Base-by-base conservation (phyloP, 2,888 invertebrate genomes). In the Hemicrepidius hirtus region DNA sequence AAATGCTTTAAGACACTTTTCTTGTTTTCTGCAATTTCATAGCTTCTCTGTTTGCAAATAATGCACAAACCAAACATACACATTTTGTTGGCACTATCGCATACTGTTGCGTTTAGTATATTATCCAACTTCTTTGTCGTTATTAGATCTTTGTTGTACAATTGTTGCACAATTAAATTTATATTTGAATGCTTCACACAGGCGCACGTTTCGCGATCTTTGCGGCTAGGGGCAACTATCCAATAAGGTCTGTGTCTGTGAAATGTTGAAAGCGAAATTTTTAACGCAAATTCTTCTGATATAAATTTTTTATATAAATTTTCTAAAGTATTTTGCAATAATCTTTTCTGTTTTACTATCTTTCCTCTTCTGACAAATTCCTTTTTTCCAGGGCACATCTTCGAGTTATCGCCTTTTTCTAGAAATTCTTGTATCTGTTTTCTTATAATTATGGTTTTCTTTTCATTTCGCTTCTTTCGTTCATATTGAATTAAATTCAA, bases 331-430 rank as follows among this genome's bases (percentile, higher is more conserved):
- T n/a, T n/a, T n/a, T n/a, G n/a, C n/a, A n/a, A 41, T 3, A 16
- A 9, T n/a, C 24, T 50, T 20, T 50, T 24, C 10, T 50, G 21
- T 20, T 18, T 20, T 21, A 1, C 12, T 12, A 37, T 37, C 2
- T 37, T 37, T 37, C 3, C 37, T n/a, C 7, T 50, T 50, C 9
- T n/a, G n/a, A 50, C 28, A 12, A n/a, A 24, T 5, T 50, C 50
- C 13, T 50, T 50, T n/a, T 20, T 50, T 12, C 50, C 50, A 9
- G 50, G 24, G n/a, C n/a, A n/a, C n/a, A n/a, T 50, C n/a, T 16
- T 50, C 5, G 24, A 24, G 16, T 50, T 20, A 16, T 50, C 50
- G 21, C 21, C 50, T 20, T 18, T 18, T 18, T 20, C 50, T 28
- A 50, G 16, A 21, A 20, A 50, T n/a, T n/a, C 16, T 16, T 41